These are phyloP conservation scores for Lordiphosa clarofinis DNA, from an alignment of 1,140 invertebrate genomes.

Conservation along the genomic window DNA sequence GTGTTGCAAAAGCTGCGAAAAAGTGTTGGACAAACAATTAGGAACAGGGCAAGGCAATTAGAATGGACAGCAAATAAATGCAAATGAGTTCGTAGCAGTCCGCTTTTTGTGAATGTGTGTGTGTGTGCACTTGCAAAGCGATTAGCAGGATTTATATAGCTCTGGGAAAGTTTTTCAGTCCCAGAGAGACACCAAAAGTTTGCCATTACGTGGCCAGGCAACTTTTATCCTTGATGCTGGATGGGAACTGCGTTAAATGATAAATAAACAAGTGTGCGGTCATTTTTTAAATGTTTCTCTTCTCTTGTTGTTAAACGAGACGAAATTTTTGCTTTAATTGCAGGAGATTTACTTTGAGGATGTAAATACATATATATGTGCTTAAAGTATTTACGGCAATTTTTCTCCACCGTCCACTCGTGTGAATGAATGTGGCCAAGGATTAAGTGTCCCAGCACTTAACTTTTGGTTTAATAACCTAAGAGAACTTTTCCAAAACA, in stretches of 20 bases:
- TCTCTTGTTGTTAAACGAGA: constrained; percentile 20
- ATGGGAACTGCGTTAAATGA: constrained; percentile 48
- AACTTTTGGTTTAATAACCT: constrained; percentile 2
- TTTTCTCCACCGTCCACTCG: constrained; percentile 5
- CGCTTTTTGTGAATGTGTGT: constrained; percentile 50
- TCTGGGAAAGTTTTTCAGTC: constrained; percentile 31
- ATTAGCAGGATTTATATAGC: constrained; percentile 69
- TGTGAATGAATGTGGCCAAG: constrained; percentile 51
- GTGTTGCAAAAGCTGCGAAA: constrained; percentile 34
- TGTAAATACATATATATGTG: too few species aligned
- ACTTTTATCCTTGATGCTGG: constrained; percentile 13
- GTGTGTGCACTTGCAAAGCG: constrained; percentile 54
- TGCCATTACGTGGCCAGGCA: constrained; percentile 45
- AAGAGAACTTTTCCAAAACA: too few species aligned
- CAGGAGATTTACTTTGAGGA: constrained; percentile 21
- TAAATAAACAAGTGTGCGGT: constrained; percentile 67
- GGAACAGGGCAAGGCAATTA: constrained; percentile 41
- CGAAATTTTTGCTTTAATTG: constrained; percentile 40
- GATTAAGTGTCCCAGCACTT: constrained; percentile 4
- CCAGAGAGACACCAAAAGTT: constrained; percentile 39
- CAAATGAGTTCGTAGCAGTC: constrained; percentile 55
- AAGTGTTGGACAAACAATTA: constrained; percentile 44
- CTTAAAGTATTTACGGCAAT: constrained; percentile 35
- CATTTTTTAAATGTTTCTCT: constrained; percentile 30
- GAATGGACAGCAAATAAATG: constrained; percentile 62